Evolutionary conservation across 2,113 vertebrate species (phyloP).

Genomic region (Channa maculata): DNA sequence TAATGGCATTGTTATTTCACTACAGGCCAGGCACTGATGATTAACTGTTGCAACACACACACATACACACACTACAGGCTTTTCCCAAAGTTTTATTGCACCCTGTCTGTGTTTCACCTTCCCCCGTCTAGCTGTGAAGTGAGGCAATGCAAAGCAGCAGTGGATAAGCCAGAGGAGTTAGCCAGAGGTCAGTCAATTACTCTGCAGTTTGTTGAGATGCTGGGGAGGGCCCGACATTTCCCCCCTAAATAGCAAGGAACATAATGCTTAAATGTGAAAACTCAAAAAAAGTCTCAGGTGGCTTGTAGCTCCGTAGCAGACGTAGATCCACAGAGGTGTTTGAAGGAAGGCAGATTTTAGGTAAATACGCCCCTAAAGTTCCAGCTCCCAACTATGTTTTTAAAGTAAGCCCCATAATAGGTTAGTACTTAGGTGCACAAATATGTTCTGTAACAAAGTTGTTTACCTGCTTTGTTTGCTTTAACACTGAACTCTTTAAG

Average conservation of each 20-base stretch:
- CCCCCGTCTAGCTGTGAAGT: constrained; percentile 7
- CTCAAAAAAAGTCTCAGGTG: no score
- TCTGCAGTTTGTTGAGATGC: constrained; percentile 13
- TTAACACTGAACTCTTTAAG: no score
- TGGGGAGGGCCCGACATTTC: not conserved
- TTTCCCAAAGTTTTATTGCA: constrained; percentile 9
- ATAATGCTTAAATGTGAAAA: no score
- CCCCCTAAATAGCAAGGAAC: not conserved
- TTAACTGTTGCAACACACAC: not conserved
- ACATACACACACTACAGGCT: not conserved
- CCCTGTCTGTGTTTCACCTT: not conserved
- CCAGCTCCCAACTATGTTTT: no score
- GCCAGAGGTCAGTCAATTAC: constrained; percentile 40
- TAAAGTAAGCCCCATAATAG: no score
- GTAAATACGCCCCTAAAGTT: no score
- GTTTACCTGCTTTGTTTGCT: no score
- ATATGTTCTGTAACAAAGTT: no score
- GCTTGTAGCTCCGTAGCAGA: no score
- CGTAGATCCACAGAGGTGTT: no score
- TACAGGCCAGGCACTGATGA: not conserved
- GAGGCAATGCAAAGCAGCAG: constrained; percentile 7
- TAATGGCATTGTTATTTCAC: constrained; percentile 28
- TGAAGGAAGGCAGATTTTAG: no score
- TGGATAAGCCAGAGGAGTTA: constrained; percentile 34
- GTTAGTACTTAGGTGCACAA: no score